A percentile compares a stretch with the other conserved stretches of the same genome.
Evolutionary conservation across 2,113 vertebrate species (phyloP).

Genomic region (Urocolius indicus): DNA sequence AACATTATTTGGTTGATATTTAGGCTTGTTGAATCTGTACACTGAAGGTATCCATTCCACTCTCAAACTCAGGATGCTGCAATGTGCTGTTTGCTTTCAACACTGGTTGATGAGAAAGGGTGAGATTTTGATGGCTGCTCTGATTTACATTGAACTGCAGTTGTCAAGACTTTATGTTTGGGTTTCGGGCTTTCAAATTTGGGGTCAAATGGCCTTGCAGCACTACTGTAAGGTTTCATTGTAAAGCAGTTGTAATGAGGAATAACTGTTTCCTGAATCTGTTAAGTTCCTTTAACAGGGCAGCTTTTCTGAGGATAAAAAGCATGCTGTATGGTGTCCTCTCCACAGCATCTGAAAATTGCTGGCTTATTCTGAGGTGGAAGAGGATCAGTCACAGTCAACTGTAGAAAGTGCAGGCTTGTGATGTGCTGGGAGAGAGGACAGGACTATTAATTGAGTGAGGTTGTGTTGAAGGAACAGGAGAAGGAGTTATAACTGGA

Average conservation of each 20-base stretch:
- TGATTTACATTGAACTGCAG: slow-evolving; percentile 78
- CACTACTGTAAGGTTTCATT: slow-evolving; percentile 86
- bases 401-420: slow-evolving; percentile 82
- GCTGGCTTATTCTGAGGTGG: slow-evolving; percentile 75
- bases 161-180: slow-evolving; percentile 90
- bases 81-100: slow-evolving; percentile 78
- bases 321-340: slow-evolving; percentile 78
- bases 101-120: slow-evolving; percentile 54
- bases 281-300: slow-evolving; percentile 80
- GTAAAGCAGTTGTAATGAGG: slow-evolving; percentile 87
- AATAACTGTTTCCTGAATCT: slow-evolving; percentile 77
- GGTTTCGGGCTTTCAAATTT: slow-evolving; percentile 93
- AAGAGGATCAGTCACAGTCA: slow-evolving; percentile 79
- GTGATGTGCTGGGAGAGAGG: slow-evolving; percentile 75
- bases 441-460: slow-evolving; percentile 52
- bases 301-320: slow-evolving; percentile 87
- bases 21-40: slow-evolving; percentile 83
- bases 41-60: slow-evolving; percentile 82
- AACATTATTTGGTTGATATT: slow-evolving; percentile 86
- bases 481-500: slow-evolving; percentile 74
- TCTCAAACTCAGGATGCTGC: slow-evolving; percentile 81
- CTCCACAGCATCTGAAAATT: slow-evolving; percentile 81
- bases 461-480: slow-evolving; percentile 68
- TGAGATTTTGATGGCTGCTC: slow-evolving; percentile 76
- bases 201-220: slow-evolving; percentile 87